A percentile compares a stretch with the other conserved stretches of the same genome.
These are phyloP conservation scores for Paraplagusia blochii DNA, from an alignment of 2,113 vertebrate species.

Conservation along the genomic window DNA sequence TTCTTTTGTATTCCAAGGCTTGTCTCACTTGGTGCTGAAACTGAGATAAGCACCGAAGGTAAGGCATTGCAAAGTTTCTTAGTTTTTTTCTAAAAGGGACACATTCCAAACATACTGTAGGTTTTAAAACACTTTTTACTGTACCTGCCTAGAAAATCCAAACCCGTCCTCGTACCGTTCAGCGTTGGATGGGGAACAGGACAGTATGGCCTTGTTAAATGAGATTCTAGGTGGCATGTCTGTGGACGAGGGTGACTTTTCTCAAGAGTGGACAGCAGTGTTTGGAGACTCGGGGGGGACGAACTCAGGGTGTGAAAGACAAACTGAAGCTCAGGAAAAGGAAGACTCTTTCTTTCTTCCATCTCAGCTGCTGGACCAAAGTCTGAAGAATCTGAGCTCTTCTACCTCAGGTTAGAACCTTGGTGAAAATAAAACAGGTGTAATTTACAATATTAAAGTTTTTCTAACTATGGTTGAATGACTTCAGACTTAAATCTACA, in stretches of 20 bases:
- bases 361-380: constrained; percentile 91
- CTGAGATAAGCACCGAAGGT: constrained; percentile 37
- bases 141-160: no score
- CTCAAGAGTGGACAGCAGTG: constrained; percentile 86
- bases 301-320: neutral
- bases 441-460: no score
- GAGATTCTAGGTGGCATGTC: constrained; percentile 86
- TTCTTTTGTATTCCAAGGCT: constrained; percentile 73
- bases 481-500: no score
- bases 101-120: no score
- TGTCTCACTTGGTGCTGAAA: constrained; percentile 83
- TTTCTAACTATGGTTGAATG: no score
- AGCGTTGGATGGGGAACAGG: constrained; percentile 74
- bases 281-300: constrained; percentile 78
- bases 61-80: no score
- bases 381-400: constrained; percentile 80
- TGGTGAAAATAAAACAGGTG: no score
- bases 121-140: no score
- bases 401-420: constrained; percentile 76
- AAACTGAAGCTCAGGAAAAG: constrained; percentile 64
- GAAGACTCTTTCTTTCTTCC: constrained; percentile 84
- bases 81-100: no score
- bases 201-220: constrained; percentile 82
- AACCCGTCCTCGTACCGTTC: constrained; percentile 22
- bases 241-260: constrained; percentile 84